Evolutionary conservation across 2,797 vertebrate genomes (phyloP), one percentile per base, ranked within the genome.

Genomic region (Gobionotothen gibberifrons): DNA sequence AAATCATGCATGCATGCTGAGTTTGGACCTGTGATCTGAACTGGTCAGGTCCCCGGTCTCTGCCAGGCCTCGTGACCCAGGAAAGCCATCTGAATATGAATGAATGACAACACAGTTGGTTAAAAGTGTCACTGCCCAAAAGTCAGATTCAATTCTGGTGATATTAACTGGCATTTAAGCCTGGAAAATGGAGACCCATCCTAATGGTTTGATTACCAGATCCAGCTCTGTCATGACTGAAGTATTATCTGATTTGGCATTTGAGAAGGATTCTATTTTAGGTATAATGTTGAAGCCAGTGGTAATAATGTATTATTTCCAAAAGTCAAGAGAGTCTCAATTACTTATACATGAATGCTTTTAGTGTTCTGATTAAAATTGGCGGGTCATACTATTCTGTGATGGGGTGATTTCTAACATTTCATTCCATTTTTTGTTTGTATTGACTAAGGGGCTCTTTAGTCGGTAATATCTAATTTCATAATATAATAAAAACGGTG

Each of bases 1-100:
- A 91, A 91, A 90, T 90, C 86, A 83, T 85, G 89, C 89, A 86
- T 79, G 79, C 82, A 56, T 55, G 72, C 87, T 67, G 78, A 85
- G 81, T 79, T 83, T 83, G 83, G 87, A 81, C 80, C 76, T 72
- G 65, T 46, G 72, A 63, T 79, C 72, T 87, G 84, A 88, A 85
- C 76, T 46, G 83, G 85, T 83, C 89, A 84, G 83, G 88, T 89
- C 91, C 84, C 86, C 1, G 40, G 83, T 77, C 83, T 87, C 82
- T 73, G 57, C 72, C 79, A 71, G 68, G 55, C 83, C 64, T 55
- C 19, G 55, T 85, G 91, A 90, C 88, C 90, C 70, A 12, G 51
- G 61, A 57, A 88, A 74, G 70, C 76, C 56, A 17, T 71, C 71
- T 81, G 88, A 91, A 91, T 89, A 75, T 78, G 76, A 92, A 93